phyloP scores from a whole-genome alignment of 2,113 vertebrate genomes.

The Eira barbara region DNA sequence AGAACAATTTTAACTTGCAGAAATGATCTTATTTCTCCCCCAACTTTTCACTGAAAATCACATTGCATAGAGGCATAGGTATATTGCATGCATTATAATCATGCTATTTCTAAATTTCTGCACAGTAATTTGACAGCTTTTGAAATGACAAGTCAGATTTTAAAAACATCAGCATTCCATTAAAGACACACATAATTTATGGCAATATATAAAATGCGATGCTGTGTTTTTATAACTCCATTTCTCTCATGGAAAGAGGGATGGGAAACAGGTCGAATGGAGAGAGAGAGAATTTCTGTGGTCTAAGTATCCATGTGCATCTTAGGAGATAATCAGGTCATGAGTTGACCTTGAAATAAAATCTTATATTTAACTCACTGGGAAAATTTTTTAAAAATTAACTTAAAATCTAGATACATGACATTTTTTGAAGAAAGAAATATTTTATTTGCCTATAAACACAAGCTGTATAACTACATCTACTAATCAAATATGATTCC shows the following conservation, averaged over 20 bases:
- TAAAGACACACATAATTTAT: slow-evolving; percentile 21
- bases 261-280: neutral
- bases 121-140: slow-evolving; percentile 56
- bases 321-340: neutral
- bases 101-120: slow-evolving; percentile 56
- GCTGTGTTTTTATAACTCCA: slow-evolving; percentile 33
- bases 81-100: slow-evolving; percentile 62
- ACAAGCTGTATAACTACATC: neutral
- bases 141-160: slow-evolving; percentile 57
- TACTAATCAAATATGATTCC: neutral
- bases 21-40: neutral
- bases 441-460: neutral
- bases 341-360: neutral
- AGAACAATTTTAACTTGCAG: neutral
- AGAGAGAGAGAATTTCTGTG: neutral
- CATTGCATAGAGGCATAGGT: slow-evolving; percentile 54
- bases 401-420: neutral
- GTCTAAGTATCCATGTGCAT: neutral
- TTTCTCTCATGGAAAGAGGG: neutral
- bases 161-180: slow-evolving; percentile 35
- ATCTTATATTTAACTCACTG: neutral
- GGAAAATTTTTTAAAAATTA: neutral
- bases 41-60: slow-evolving; percentile 47
- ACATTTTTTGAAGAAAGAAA: slow-evolving; percentile 33
- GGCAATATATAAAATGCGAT: neutral